Conservation (phyloP, 2,113 vertebrate genomes). For the Lasiurus borealis region DNA sequence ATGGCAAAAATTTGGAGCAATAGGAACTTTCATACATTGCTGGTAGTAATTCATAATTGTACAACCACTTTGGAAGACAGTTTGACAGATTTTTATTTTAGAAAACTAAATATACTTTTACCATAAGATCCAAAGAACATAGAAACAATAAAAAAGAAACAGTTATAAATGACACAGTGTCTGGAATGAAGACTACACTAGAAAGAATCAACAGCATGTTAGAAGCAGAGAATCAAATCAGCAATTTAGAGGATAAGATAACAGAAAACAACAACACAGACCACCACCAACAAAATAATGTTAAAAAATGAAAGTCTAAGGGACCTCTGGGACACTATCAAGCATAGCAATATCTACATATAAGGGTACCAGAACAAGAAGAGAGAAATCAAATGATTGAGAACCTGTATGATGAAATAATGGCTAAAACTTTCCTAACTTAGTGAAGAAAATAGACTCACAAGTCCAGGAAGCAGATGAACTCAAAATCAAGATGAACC, state of each 20-base stretch:
- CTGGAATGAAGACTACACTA: too few relatives aligned
- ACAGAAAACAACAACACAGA: not conserved
- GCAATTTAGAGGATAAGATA: not conserved
- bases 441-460: too few relatives aligned
- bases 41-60: not conserved
- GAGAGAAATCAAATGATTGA: not conserved
- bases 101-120: not conserved
- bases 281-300: not conserved
- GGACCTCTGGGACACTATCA: not conserved
- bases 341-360: not conserved
- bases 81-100: not conserved
- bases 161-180: too few relatives aligned
- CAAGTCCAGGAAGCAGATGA: too few relatives aligned
- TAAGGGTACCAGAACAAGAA: not conserved
- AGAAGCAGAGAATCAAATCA: not conserved
- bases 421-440: too few relatives aligned
- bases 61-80: not conserved
- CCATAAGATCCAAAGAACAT: not conserved
- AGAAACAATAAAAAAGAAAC: too few relatives aligned
- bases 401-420: not conserved
- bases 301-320: not conserved
- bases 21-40: not conserved
- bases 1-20: not conserved
- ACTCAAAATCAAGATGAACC: too few relatives aligned
- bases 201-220: too few relatives aligned